phyloP scores from a whole-genome alignment of 2,797 vertebrate genomes.

The Jordanella pulchra region DNA sequence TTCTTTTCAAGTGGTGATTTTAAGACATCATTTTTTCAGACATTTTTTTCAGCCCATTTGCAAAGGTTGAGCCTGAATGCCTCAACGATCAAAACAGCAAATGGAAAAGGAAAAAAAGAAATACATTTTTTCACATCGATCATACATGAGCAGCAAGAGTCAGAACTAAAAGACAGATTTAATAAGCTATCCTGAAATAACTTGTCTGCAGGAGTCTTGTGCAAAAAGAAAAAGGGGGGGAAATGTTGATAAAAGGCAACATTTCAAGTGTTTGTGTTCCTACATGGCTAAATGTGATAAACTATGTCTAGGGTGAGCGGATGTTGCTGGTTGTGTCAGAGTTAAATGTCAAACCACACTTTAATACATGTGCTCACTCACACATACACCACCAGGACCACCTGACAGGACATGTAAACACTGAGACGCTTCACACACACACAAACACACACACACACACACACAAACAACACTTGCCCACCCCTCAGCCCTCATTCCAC shows the following conservation, averaged over 20 bases:
- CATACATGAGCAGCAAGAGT: not conserved
- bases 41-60: no score
- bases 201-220: not conserved
- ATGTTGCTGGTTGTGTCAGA: conserved; percentile 57
- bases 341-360: conserved; percentile 76
- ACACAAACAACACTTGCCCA: conserved; percentile 29
- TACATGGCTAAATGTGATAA: conserved; percentile 45
- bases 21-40: no score
- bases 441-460: conserved; percentile 9
- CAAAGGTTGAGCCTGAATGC: not conserved
- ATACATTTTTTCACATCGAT: not conserved
- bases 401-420: conserved; percentile 72
- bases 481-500: conserved; percentile 40
- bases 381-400: conserved; percentile 54
- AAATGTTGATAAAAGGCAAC: conserved; percentile 21
- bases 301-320: conserved; percentile 52
- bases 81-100: not conserved
- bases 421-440: conserved; percentile 31
- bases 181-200: not conserved
- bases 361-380: conserved; percentile 56
- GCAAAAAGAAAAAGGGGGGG: not conserved
- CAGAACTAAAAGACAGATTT: not conserved
- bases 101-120: no score
- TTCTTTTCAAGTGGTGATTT: not conserved
- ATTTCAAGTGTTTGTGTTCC: conserved; percentile 18